Conservation (phyloP, 2,888 invertebrate species). For the Automeris io region DNA sequence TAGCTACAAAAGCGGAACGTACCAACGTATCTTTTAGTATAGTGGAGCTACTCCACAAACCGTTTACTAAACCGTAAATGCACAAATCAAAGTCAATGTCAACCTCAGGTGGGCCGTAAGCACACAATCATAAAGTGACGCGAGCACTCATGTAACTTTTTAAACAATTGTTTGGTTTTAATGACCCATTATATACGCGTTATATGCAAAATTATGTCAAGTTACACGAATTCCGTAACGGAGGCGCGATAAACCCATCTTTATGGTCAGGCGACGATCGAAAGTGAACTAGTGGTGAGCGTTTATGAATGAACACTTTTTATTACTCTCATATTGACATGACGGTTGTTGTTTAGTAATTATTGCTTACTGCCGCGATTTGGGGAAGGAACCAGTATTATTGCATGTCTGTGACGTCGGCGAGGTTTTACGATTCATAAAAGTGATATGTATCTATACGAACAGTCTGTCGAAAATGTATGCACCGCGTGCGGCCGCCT, state of each 20-base stretch:
- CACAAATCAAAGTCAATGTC: conserved; percentile 76
- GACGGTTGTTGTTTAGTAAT: conserved; percentile 63
- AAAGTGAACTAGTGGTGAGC: conserved; percentile 59
- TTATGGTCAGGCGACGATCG: conserved; percentile 69
- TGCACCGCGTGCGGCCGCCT: conserved; percentile 26
- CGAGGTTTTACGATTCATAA: conserved; percentile 69
- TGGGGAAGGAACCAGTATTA: conserved; percentile 64
- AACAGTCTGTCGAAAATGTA: conserved; percentile 28
- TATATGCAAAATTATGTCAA: conserved; percentile 76
- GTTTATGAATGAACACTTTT: conserved; percentile 72
- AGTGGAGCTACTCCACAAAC: conserved; percentile 43
- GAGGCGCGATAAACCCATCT: conserved; percentile 72
- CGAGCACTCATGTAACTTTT: conserved; percentile 74
- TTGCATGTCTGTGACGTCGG: conserved; percentile 60
- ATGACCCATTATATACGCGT: conserved; percentile 74
- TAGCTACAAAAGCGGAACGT: conserved; percentile 21
- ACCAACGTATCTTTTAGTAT: conserved; percentile 23
- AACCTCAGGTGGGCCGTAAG: conserved; percentile 72
- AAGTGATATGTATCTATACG: conserved; percentile 63
- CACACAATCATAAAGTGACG: conserved; percentile 75
- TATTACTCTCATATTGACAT: conserved; percentile 71
- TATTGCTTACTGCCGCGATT: conserved; percentile 63
- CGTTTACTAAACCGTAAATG: conserved; percentile 67
- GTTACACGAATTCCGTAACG: conserved; percentile 72
- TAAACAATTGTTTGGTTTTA: conserved; percentile 77